A percentile compares a stretch with the other conserved stretches of the same genome.
Conservation (phyloP, 2,888 invertebrate genomes). For the Anthoptus insignis region DNA sequence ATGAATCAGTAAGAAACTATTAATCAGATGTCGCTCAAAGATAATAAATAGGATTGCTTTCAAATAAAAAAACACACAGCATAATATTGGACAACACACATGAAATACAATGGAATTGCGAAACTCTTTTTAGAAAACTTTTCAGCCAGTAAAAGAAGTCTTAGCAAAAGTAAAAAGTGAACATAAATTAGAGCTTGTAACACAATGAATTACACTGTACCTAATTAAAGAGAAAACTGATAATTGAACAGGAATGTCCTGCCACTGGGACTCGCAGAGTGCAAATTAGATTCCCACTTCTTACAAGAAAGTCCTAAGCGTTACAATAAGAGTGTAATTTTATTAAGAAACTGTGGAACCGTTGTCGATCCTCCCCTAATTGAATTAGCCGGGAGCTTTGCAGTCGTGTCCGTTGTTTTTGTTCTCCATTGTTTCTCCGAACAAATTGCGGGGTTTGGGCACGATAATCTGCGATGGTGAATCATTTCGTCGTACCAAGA, state of each 20-base stretch:
- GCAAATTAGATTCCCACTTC: conserved; percentile 35
- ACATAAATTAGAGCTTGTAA: not conserved
- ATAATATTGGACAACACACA: too few relatives aligned
- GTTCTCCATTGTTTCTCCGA: conserved; percentile 16
- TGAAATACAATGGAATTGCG: too few relatives aligned
- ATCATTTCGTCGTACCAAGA: not conserved
- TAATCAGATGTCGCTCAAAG: too few relatives aligned
- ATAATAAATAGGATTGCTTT: too few relatives aligned
- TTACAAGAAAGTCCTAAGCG: conserved; percentile 30
- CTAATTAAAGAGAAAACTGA: conserved; percentile 18
- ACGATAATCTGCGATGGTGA: conserved; percentile 8
- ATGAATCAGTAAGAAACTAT: too few relatives aligned
- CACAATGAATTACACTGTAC: conserved; percentile 15
- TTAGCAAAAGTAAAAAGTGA: too few relatives aligned
- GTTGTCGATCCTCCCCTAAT: conserved; percentile 27
- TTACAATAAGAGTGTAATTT: conserved; percentile 38
- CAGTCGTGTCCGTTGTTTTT: conserved; percentile 19
- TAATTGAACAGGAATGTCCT: conserved; percentile 30
- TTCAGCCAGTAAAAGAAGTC: too few relatives aligned
- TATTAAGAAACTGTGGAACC: conserved; percentile 34
- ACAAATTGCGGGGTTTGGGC: conserved; percentile 6
- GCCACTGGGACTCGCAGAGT: conserved; percentile 13
- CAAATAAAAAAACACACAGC: too few relatives aligned
- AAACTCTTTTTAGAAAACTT: too few relatives aligned
- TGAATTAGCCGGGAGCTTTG: conserved; percentile 27